Evolutionary conservation across 1,140 invertebrate species (phyloP).

Genomic region (Nephotettix cincticeps): DNA sequence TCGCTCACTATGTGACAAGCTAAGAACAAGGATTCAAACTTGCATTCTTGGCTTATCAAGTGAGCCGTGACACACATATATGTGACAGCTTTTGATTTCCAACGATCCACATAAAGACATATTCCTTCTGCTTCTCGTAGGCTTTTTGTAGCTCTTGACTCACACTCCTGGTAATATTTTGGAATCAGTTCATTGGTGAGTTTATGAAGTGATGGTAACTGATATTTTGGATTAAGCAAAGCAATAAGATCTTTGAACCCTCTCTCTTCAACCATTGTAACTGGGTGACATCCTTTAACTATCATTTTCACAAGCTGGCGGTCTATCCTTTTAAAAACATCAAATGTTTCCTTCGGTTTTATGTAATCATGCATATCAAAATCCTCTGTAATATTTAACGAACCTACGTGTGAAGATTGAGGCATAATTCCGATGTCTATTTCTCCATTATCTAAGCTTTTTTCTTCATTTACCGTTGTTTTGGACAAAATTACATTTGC

Average conservation of each 20-base stretch:
- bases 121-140: neutral
- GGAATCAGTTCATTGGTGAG: neutral
- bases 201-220: neutral
- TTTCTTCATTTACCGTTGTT: neutral
- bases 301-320: neutral
- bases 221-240: neutral
- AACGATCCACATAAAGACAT: neutral
- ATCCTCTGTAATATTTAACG: neutral
- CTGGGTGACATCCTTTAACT: neutral
- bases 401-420: neutral
- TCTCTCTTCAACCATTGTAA: neutral
- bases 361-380: slow-evolving; percentile 9
- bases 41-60: neutral
- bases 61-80: slow-evolving; percentile 7
- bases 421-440: neutral
- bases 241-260: neutral
- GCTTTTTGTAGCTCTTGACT: neutral
- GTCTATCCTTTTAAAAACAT: neutral
- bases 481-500: neutral
- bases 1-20: neutral
- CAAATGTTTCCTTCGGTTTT: neutral
- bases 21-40: slow-evolving; percentile 6
- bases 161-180: neutral
- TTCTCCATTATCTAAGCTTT: neutral
- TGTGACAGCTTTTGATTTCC: neutral